Evolutionary conservation across 2,113 vertebrate species (phyloP).

Genomic region (Phodopus roborovskii): DNA sequence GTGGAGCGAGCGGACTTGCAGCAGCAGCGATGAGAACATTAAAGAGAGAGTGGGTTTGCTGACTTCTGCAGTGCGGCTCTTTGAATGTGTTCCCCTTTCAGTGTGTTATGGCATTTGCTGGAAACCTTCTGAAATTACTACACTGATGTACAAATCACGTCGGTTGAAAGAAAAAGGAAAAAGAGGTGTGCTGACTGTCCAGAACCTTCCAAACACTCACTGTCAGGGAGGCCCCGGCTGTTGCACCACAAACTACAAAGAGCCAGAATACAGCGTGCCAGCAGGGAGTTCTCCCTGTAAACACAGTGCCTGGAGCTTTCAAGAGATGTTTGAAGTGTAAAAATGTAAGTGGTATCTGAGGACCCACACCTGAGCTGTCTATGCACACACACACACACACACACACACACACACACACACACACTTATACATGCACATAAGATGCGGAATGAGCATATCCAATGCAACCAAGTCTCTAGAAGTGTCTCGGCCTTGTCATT

Average conservation of each 20-base stretch:
- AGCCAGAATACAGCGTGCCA: not conserved
- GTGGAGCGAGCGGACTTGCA: not conserved
- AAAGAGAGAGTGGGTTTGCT: slow-evolving; percentile 13
- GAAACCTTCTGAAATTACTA: slow-evolving; percentile 49
- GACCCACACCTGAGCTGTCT: not conserved
- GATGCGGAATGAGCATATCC: not conserved
- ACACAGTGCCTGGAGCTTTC: not conserved
- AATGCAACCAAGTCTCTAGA: not conserved
- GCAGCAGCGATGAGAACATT: not conserved
- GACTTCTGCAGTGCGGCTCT: slow-evolving; percentile 32
- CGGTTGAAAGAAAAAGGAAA: not conserved
- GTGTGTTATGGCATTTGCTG: not conserved
- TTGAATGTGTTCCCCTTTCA: slow-evolving; percentile 44
- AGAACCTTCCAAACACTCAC: slow-evolving; percentile 40
- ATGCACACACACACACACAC: not conserved
- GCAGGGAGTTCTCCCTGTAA: not conserved
- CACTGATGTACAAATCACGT: not conserved
- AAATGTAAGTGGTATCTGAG: not conserved
- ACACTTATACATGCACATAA: not conserved
- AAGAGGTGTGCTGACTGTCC: not conserved
- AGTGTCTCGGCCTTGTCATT: not conserved
- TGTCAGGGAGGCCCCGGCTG: not conserved
- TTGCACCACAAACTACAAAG: not conserved
- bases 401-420: not conserved
- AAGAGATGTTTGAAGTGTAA: not conserved